Conservation (phyloP, 1,140 invertebrate genomes). For the Lysiphlebus fabarum region DNA sequence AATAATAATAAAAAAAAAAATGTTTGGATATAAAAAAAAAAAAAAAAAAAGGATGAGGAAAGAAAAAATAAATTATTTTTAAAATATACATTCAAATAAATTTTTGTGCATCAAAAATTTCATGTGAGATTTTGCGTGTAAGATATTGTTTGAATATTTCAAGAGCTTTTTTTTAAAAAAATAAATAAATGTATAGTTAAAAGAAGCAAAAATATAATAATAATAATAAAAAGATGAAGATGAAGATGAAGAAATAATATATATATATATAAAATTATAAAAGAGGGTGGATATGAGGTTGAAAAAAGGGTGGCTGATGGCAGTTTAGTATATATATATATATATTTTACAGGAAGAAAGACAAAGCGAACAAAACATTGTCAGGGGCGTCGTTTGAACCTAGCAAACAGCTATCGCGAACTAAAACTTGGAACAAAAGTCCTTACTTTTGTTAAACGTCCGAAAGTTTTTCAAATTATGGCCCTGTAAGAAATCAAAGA, state of each 20-base stretch:
- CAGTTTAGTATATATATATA: conserved; percentile 5
- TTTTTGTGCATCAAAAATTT: too few relatives aligned
- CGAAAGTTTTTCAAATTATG: conserved; percentile 52
- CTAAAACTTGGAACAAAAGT: conserved; percentile 18
- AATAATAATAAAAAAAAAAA: too few relatives aligned
- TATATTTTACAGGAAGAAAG: conserved; percentile 44
- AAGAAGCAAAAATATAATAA: too few relatives aligned
- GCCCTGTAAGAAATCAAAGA: conserved; percentile 21
- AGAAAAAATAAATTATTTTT: too few relatives aligned
- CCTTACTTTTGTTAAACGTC: conserved; percentile 18
- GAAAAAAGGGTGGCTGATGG: neutral
- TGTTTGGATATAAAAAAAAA: too few relatives aligned
- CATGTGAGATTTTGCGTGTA: too few relatives aligned
- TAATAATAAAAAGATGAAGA: neutral
- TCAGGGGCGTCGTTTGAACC: conserved; percentile 31
- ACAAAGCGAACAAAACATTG: conserved; percentile 52
- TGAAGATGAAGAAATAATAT: conserved; percentile 1
- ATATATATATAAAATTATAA: neutral
- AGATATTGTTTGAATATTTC: too few relatives aligned
- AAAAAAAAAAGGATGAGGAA: too few relatives aligned
- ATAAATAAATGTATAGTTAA: too few relatives aligned
- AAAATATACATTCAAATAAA: too few relatives aligned
- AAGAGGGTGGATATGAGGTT: neutral
- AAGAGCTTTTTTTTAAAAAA: too few relatives aligned
- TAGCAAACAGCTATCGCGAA: conserved; percentile 6